Evolutionary conservation across 2,797 vertebrate species (phyloP), one percentile per base, ranked within the genome.

Genomic region (Enteromius radiatus): DNA sequence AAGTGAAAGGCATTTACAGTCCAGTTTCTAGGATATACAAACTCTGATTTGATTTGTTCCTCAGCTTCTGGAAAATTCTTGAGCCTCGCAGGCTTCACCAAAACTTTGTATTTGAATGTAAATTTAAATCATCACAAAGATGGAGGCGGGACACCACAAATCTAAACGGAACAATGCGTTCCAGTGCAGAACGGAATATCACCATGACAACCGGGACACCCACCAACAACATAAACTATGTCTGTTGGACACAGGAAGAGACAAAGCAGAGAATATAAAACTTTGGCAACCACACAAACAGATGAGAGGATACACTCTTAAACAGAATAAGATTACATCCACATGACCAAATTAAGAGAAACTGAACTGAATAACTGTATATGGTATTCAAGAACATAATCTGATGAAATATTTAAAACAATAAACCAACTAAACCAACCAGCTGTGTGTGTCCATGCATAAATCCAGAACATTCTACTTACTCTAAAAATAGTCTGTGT

Each of bases 31-130:
- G 91, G 85, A 91, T 77, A 91, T 23, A 76, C 90, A 92, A 87
- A 91, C 89, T 93, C 91, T 86, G 76, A 85, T 89, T 92, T 90
- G 90, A 92, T 90, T n/a, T 75, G 90, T 91, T 91, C 79, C 86
- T 86, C 80, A 85, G 90, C 88, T 90, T 84, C 90, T 81, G 86
- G 89, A 91, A 92, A 89, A 88, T 87, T 84, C 82, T 80, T 76
- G 54, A 77, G 65, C 85, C 84, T 85, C 85, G 85, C 84, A 31
- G 47, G 82, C 86, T 76, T 0, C 0, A 84, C 88, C 89, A 90
- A 90, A 87, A 84, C 84, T 83, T 78, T 88, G 49, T 59, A 56
- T 70, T 81, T n/a, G 88, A 82, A 84, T 75, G 74, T 83, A 63
- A 84, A 83, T 84, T 90, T 87, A 84, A 89, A 90, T 90, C 89